A percentile compares a stretch with the other conserved stretches of the same genome.
phyloP scores from a whole-genome alignment of 2,888 invertebrate genomes.

The Drosophila tripunctata region DNA sequence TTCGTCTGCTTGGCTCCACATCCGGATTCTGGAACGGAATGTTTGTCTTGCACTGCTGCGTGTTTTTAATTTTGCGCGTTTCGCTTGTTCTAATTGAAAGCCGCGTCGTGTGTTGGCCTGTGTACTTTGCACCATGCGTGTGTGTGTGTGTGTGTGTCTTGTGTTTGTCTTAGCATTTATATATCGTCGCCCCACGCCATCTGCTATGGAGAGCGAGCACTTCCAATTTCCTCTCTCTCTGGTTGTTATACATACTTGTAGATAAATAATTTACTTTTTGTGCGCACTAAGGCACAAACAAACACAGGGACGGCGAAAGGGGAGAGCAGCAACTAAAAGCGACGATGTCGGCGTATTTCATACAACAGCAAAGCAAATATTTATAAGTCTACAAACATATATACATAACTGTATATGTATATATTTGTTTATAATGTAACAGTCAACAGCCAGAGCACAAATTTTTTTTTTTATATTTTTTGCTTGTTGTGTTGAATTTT shows the following conservation, averaged over 20 bases:
- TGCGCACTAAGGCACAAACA: slow-evolving; percentile 78
- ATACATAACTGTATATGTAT: slow-evolving; percentile 29
- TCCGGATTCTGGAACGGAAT: slow-evolving; percentile 24
- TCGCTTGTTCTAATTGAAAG: slow-evolving; percentile 79
- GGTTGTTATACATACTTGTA: slow-evolving; percentile 58
- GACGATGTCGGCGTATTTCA: slow-evolving; percentile 68
- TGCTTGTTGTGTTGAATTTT: not conserved
- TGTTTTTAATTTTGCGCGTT: slow-evolving; percentile 80
- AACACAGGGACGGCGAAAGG: slow-evolving; percentile 35
- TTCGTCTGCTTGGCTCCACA: slow-evolving; percentile 13
- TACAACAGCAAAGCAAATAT: slow-evolving; percentile 65
- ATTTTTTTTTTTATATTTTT: slow-evolving; percentile 11
- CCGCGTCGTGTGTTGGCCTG: slow-evolving; percentile 64
- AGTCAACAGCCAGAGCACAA: slow-evolving; percentile 29
- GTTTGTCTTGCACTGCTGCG: slow-evolving; percentile 75
- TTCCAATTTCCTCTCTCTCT: slow-evolving; percentile 62
- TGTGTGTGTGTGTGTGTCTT: slow-evolving; percentile 47
- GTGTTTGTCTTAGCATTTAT: slow-evolving; percentile 78
- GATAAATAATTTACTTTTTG: slow-evolving; percentile 81
- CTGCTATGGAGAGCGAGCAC: slow-evolving; percentile 43
- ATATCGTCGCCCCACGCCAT: slow-evolving; percentile 10
- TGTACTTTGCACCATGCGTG: slow-evolving; percentile 46
- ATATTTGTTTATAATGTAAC: slow-evolving; percentile 75
- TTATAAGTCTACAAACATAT: slow-evolving; percentile 54
- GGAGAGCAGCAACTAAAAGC: slow-evolving; percentile 52